Percentiles rank a stretch among this genome's conserved stretches.
These are phyloP conservation scores for Hetaerina americana DNA, from an alignment of 1,140 invertebrate species.

Conservation along the genomic window DNA sequence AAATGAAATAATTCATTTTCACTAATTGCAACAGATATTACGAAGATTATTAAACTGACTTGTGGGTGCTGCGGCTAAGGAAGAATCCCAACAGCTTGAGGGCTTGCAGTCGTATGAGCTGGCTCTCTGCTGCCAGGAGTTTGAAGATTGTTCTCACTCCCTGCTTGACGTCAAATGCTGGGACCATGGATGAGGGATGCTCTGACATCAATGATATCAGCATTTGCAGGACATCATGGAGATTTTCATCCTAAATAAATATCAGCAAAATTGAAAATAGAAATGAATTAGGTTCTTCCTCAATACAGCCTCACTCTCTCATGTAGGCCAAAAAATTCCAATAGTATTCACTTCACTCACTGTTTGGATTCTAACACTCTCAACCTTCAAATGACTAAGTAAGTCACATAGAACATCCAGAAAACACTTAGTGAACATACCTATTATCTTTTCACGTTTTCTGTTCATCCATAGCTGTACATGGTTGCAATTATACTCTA, in stretches of 20 bases:
- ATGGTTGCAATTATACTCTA: no score
- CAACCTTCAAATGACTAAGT: no score
- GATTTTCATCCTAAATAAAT: slow-evolving; percentile 80
- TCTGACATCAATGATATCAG: slow-evolving; percentile 94
- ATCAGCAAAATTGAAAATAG: slow-evolving; percentile 8
- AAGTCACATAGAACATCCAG: no score
- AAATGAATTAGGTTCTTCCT: no score
- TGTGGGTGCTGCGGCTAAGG: slow-evolving; percentile 86
- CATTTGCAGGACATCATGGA: slow-evolving; percentile 95
- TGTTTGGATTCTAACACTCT: no score
- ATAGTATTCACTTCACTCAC: no score
- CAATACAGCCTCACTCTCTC: no score
- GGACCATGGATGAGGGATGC: slow-evolving; percentile 96
- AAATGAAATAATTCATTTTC: slow-evolving; percentile 4
- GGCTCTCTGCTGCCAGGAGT: slow-evolving; percentile 84
- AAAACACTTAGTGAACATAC: no score
- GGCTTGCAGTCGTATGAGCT: slow-evolving; percentile 87
- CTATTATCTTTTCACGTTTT: no score
- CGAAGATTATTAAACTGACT: slow-evolving; percentile 43
- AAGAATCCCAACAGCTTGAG: slow-evolving; percentile 93
- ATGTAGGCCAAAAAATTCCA: no score
- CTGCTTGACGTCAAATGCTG: slow-evolving; percentile 94
- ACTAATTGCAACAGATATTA: slow-evolving; percentile 10
- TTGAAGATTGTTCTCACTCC: slow-evolving; percentile 95
- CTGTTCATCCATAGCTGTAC: no score